Base-by-base conservation (phyloP, 30 jellyfish, hydroid and myxozoan genomes). In the Phacellophora camtschatica region DNA sequence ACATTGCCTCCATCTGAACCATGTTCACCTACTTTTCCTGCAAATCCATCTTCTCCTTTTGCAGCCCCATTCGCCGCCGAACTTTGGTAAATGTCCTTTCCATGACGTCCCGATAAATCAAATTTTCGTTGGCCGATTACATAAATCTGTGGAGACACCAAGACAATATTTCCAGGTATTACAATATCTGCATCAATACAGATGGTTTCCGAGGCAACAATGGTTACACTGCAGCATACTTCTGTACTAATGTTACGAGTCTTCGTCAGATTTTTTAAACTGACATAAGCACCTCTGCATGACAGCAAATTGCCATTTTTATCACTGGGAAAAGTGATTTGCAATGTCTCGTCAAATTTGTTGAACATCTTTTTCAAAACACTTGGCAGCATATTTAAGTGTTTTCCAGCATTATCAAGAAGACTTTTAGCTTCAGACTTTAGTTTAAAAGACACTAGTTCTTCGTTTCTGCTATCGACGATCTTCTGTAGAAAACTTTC, bases 1-100 rank as follows among this genome's bases (percentile, higher is more conserved):
- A 57, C 72, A 28, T 57, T 57, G 45, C 72, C 72, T 15, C 72
- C 72, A 57, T 30, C 45, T 16, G 19, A 36, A 57, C 72, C 72
- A 57, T 57, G 23, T 30, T 28, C 72, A 6, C 72, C 72, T n/a
- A n/a, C 24, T 57, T 30, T 20, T 19, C 72, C 72, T 23, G 72
- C 72, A n/a, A 32, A 23, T 32, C 72, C 72, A 57, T 57, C 46
- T 20, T 57, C 72, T 13, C 72, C 72, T 57, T n/a, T 15, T 7
- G n/a, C 4, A 0, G 20, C 61, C 10, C 61, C 61, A 46, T 46
- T 9, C 61, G n/a, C 20, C 3, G 28, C 61, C 20, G 10, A 28
- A 7, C 20, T 28, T 28, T 10, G 61, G n/a, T n/a, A n/a, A 46
- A 16, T 16, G 61, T 46, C 61, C 20, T 13, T 46, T 16, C 61